Evolutionary conservation across 1,140 invertebrate species (phyloP), one percentile per base, ranked within the genome.

Genomic region (Alviniconcha marisindica): DNA sequence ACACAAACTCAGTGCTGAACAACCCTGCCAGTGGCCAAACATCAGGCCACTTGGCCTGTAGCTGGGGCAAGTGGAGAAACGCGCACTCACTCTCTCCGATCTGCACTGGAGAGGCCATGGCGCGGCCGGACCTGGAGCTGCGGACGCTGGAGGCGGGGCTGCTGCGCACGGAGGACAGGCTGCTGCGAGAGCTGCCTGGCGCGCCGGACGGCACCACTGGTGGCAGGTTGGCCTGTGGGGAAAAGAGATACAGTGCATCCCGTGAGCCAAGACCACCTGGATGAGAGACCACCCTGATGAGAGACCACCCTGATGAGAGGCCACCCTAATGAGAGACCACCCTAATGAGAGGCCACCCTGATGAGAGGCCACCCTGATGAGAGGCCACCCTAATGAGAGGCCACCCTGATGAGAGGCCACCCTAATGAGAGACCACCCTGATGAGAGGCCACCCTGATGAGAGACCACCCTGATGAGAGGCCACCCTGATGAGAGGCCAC

Each of bases 181-280:
- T 91, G 84, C 89, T 90, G 31, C 90, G 86, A n/a, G 87, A 85
- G 85, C 90, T 91, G 54, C 89, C 86, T 10, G 86, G 88, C 21
- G 54, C 77, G 14, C 86, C 86, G 18, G 86, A 85, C n/a, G 87
- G 83, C 24, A 76, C 81, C 21, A 83, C 80, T 21, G 87, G 77
- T 56, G 90, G 90, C 51, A 91, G 84, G 78, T 90, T 90, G 42
- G 90, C 89, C 90, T 91, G 79, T 2, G 85, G 60, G 83, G 51
- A 21, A 80, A 77, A 42, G 21, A 44, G 33, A 44, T n/a, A 42
- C 10, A 78, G 51, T 12, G 36, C 36, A n/a, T 31, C 14, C n/a
- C n/a, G 36, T 36, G 36, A 10, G 7, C 14, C 10, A 69, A 7
- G 7, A 12, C n/a, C 36, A 38, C 14, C 12, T 71, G 12, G 14